Base-by-base conservation (phyloP, 2,113 vertebrate species). In the Mobula birostris region DNA sequence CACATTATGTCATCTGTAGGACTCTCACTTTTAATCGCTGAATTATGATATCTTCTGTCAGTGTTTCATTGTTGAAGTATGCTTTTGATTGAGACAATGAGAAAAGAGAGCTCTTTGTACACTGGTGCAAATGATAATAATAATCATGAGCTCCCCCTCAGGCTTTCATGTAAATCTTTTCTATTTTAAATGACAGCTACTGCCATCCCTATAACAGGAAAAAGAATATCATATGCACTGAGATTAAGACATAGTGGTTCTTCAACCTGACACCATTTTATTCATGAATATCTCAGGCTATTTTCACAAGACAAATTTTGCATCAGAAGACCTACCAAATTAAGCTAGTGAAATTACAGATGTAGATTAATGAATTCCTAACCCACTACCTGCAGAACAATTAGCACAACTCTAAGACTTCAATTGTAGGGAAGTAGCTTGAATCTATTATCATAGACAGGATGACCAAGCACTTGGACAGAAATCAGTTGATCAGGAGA, bases 61-160 rank as follows among this genome's bases (percentile, higher is more conserved):
- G 40, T 56, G n/a, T 74, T 74, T 29, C 32, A 93, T 74, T 66
- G 85, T 74, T 24, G 56, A 74, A 74, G 70, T 29, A 93, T 74
- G 2, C 36, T 93, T 93, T 93, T 56, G 11, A 74, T 74, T 93
- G 66, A 74, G 11, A 66, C 70, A 74, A 21, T 27, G 90, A 93
- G 29, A 61, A 93, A 14, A 74, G 70, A 74, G 70, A 93, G 27
- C 68, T 74, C 91, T 93, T 93, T 93, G 91, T 93, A 93, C 91
- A 76, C 91, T 93, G 27, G 68, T 93, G 68, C 36, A 93, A 93
- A 74, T 93, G 68, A 72, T 93, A 74, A 93, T 93, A 48, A 93
- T 93, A 74, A 93, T 92, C n/a, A 40, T 76, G 40, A 93, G 40
- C 91, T 74, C 9, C 36, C 68, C 91, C 91, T 93, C 70, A 76